Conservation (phyloP, 2,113 vertebrate species). For the Chunga burmeisteri region DNA sequence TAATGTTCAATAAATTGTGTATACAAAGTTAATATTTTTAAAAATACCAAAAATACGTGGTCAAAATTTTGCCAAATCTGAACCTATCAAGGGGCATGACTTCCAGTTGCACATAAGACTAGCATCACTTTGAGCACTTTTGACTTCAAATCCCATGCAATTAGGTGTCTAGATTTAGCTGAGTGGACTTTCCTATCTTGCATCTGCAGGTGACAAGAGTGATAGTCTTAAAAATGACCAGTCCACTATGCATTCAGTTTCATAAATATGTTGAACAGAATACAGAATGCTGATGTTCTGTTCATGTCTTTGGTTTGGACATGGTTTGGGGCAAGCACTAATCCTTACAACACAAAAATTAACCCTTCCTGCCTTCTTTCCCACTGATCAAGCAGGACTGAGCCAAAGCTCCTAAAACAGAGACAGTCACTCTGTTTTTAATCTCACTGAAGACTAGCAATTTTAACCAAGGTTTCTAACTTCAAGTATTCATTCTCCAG, state of each 20-base stretch:
- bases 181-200: neutral
- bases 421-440: neutral
- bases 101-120: neutral
- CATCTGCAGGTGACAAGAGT: neutral
- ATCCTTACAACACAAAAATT: neutral
- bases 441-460: neutral
- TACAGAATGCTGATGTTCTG: neutral
- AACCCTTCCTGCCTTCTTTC: neutral
- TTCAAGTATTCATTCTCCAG: neutral
- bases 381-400: neutral
- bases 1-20: neutral
- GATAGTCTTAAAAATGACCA: neutral
- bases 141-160: accelerated
- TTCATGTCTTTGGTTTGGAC: neutral
- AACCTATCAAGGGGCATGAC: neutral
- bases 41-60: neutral
- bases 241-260: neutral
- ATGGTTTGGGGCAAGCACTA: neutral
- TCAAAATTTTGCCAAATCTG: neutral
- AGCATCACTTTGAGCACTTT: neutral
- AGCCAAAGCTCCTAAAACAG: neutral
- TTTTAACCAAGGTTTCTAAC: neutral
- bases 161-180: neutral
- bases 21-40: neutral
- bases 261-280: neutral